Evolutionary conservation across 1,140 invertebrate genomes (phyloP).

Genomic region (Chironomus tepperi): DNA sequence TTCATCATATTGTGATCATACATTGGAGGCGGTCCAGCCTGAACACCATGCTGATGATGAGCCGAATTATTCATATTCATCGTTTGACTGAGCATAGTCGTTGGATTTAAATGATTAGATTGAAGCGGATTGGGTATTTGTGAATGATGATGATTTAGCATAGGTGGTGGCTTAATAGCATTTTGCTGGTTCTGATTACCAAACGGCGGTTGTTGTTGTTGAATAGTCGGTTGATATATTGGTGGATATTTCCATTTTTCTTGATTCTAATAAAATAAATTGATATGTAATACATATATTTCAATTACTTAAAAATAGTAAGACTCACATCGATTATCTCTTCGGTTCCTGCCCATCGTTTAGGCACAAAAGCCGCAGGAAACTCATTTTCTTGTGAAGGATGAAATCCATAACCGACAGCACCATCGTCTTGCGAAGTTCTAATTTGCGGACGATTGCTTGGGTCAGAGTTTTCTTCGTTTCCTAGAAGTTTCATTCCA

Average conservation of each 20-base stretch:
- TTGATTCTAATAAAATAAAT: not conserved
- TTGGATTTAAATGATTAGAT: constrained; percentile 16
- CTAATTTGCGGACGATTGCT: not conserved
- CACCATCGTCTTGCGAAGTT: constrained; percentile 53
- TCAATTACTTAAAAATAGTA: not conserved
- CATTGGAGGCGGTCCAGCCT: not conserved
- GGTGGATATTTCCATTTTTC: constrained; percentile 11
- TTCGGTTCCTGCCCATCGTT: constrained; percentile 63
- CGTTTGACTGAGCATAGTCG: not conserved
- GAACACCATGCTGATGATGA: not conserved
- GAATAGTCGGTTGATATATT: constrained; percentile 7
- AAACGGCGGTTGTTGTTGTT: constrained; percentile 4
- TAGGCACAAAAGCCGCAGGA: constrained; percentile 45
- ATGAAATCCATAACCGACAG: constrained; percentile 69
- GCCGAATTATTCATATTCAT: constrained; percentile 15
- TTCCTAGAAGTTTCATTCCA: constrained; percentile 16
- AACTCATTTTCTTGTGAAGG: constrained; percentile 54
- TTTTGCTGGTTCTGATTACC: constrained; percentile 10
- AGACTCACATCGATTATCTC: constrained; percentile 54
- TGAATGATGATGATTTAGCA: not conserved
- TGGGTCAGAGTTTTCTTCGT: not conserved
- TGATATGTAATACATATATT: too few species aligned
- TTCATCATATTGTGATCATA: constrained; percentile 9
- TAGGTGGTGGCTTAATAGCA: constrained; percentile 5
- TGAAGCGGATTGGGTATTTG: not conserved